Evolutionary conservation across 2,797 vertebrate species (phyloP), one percentile per base, ranked within the genome.

Genomic region (Bradypodion pumilum): DNA sequence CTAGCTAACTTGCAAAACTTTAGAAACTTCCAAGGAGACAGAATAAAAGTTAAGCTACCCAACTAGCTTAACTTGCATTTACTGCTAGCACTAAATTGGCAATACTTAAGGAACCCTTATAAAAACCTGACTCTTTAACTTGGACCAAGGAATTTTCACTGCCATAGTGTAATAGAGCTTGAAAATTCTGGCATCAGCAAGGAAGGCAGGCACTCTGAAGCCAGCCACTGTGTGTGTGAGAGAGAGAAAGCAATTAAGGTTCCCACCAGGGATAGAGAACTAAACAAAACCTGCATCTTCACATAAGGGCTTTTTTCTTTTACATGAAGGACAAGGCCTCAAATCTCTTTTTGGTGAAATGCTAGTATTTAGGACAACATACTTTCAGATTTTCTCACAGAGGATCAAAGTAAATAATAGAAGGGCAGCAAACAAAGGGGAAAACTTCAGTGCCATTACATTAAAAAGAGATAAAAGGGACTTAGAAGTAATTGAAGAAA

Each of bases 171-270:
- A 96, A 96, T 94, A 96, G 94, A 96, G 95, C 94, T 96, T 95
- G 95, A 96, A 96, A 95, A 95, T 93, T 94, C 92, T 94, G 95
- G 93, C 95, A 96, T 94, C 95, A 96, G 96, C 96, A 96, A 96
- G 96, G 95, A 97, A 95, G 95, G 93, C 93, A 94, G 87, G 94
- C 94, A 92, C 94, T 95, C 94, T 94, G 94, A 94, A 94, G 94
- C 95, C 93, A 96, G 95, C 95, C 95, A 96, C 96, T 95, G 95
- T 96, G 95, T 96, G 95, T 95, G 96, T 96, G 94, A 96, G 93
- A 94, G 94, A 95, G 1, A 21, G 96, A 96, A 97, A 95, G 96
- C 96, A 97, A 97, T 97, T 97, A 97, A 96, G 94, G 95, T 94
- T 97, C 96, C 95, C 96, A 97, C 96, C 95, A 96, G 96, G 95